phyloP scores from a whole-genome alignment of 2,797 vertebrate species.

The Spatula versicolor region DNA sequence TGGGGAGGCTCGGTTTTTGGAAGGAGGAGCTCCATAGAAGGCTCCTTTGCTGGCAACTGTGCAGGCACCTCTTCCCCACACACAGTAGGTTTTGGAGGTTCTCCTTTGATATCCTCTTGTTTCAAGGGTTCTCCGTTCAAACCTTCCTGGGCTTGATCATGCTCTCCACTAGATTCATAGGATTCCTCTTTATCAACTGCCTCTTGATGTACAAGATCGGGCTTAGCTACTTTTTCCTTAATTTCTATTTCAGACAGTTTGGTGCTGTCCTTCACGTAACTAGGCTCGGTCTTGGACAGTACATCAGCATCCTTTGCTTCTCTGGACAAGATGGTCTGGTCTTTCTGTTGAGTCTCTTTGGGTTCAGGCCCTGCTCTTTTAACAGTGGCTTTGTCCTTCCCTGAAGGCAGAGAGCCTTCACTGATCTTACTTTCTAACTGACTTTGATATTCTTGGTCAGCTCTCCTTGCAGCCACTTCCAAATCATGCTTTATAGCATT shows the following conservation, averaged over 20 bases:
- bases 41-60: slow-evolving; percentile 60
- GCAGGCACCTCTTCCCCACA: slow-evolving; percentile 59
- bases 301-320: slow-evolving; percentile 56
- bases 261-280: slow-evolving; percentile 62
- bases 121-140: slow-evolving; percentile 78
- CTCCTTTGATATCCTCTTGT: slow-evolving; percentile 73
- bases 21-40: slow-evolving; percentile 20
- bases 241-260: slow-evolving; percentile 84
- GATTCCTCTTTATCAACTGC: slow-evolving; percentile 97
- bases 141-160: slow-evolving; percentile 76
- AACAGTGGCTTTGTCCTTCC: slow-evolving; percentile 5
- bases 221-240: slow-evolving; percentile 92
- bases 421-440: slow-evolving; percentile 79
- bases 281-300: slow-evolving; percentile 46
- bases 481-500: slow-evolving; percentile 71
- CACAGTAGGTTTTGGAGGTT: slow-evolving; percentile 50
- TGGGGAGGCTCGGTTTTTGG: slow-evolving; percentile 47
- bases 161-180: slow-evolving; percentile 88
- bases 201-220: slow-evolving; percentile 95
- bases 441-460: slow-evolving; percentile 76
- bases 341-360: slow-evolving; percentile 47
- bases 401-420: slow-evolving; percentile 75
- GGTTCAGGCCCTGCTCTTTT: slow-evolving; percentile 36
- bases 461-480: slow-evolving; percentile 75
- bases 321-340: slow-evolving; percentile 24